Conservation (phyloP, 2,113 vertebrate species). For the Gallinago media region DNA sequence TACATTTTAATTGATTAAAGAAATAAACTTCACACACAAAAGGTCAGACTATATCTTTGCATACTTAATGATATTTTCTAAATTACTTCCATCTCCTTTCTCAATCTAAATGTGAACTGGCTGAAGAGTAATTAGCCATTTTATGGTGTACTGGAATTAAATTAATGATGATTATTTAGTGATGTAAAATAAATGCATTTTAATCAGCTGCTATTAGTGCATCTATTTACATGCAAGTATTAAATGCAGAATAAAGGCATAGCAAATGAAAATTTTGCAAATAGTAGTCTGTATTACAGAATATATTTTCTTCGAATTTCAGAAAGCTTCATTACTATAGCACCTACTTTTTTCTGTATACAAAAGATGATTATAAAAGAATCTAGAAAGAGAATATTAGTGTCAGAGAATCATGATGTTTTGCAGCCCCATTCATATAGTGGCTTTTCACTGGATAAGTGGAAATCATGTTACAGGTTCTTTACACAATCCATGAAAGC, state of each 20-base stretch:
- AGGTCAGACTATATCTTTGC: not conserved
- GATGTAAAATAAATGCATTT: conserved; percentile 54
- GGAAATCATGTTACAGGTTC: not conserved
- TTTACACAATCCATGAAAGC: not conserved
- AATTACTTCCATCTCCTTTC: not conserved
- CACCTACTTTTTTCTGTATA: not conserved
- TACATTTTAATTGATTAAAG: conserved; percentile 4
- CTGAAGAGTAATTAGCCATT: conserved; percentile 47
- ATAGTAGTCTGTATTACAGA: not conserved
- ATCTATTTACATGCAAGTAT: not conserved
- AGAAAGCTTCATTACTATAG: not conserved
- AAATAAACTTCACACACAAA: not conserved
- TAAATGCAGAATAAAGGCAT: not conserved
- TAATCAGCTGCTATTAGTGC: conserved; percentile 44
- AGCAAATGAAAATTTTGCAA: not conserved
- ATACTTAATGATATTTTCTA: conserved; percentile 37
- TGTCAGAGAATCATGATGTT: not conserved
- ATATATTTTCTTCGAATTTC: not conserved
- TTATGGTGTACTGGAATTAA: conserved; percentile 17
- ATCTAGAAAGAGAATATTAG: not conserved
- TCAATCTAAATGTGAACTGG: not conserved
- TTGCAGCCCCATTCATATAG: not conserved
- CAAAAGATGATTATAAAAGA: not conserved
- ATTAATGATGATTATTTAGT: conserved; percentile 44
- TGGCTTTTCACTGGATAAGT: not conserved